phyloP scores from a whole-genome alignment of 2,113 vertebrate genomes.

The Tachysurus vachellii region DNA sequence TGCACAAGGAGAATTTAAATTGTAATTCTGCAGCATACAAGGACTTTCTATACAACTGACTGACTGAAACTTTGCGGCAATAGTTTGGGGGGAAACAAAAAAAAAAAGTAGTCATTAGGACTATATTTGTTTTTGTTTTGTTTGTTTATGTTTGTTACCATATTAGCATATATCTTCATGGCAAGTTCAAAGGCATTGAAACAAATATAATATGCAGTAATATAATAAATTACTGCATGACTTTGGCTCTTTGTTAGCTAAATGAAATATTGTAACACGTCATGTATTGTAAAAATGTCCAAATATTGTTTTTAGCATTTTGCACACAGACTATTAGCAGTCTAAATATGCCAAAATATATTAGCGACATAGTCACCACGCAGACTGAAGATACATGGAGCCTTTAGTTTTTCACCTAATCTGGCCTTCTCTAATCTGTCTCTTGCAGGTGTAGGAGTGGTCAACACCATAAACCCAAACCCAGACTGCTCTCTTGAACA shows the following conservation, averaged over 20 bases:
- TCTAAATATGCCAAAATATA: background rate
- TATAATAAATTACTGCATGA: background rate
- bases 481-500: background rate
- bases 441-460: conserved; percentile 39
- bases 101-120: no score
- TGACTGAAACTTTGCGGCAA: background rate
- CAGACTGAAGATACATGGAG: background rate
- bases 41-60: no score
- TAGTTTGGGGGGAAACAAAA: background rate
- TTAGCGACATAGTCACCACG: background rate
- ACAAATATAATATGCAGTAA: background rate
- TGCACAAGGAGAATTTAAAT: background rate
- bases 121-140: no score
- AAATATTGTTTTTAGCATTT: background rate
- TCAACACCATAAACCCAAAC: background rate
- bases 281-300: background rate
- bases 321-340: background rate
- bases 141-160: no score
- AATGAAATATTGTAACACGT: background rate
- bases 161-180: no score
- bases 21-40: background rate
- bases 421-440: conserved; percentile 48
- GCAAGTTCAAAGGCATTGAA: background rate
- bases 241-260: background rate
- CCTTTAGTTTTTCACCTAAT: background rate